Base-by-base conservation (phyloP, 2,888 invertebrate genomes). In the Nezara viridula region DNA sequence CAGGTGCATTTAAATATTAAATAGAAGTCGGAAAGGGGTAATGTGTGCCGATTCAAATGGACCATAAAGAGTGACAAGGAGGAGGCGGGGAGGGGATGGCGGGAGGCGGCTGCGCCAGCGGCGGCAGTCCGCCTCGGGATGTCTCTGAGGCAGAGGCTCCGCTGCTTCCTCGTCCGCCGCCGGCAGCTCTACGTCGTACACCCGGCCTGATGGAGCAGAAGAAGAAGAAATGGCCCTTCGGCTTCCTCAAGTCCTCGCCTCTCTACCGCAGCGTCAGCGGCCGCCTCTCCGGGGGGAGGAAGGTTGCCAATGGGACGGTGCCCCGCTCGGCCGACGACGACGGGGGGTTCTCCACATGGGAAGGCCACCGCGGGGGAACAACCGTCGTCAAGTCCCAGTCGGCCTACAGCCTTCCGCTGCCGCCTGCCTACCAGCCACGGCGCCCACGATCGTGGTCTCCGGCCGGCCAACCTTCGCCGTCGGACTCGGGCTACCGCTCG, bases 401-500 rank as follows among this genome's bases (percentile, higher is more conserved):
- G 86, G 91, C 91, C 40, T 91, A 91, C 88, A 90, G 50, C 89
- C 89, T 89, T 88, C 86, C 86, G 73, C 49, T 89, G 89, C 90
- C 85, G 91, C 93, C 0, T 92, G 93, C 90, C 93, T 93, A 90
- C 92, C 93, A 88, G 92, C 93, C 92, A 92, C 85, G 90, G 88
- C 86, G 90, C 89, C 81, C 47, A 89, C 86, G 89, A 90, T 85
- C 88, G 10, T 88, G 88, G 88, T 47, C 88, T 1, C 88, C 27
- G 88, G 90, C n/a, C 91, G 91, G 37, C 5, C 93, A 88, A 16
- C 50, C 86, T 50, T 88, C 88, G 10, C 94, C 94, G 0, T 93
- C 93, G 0, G 94, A 94, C 90, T 93, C 94, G 12, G 94, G 94
- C 40, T 94, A 94, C 92, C 93, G 94, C 87, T 94, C 94, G 16